Percentiles rank a stretch among this genome's conserved stretches.
These are phyloP conservation scores for Penaeus vannamei DNA, from an alignment of 1,140 invertebrate genomes.

Conservation along the genomic window DNA sequence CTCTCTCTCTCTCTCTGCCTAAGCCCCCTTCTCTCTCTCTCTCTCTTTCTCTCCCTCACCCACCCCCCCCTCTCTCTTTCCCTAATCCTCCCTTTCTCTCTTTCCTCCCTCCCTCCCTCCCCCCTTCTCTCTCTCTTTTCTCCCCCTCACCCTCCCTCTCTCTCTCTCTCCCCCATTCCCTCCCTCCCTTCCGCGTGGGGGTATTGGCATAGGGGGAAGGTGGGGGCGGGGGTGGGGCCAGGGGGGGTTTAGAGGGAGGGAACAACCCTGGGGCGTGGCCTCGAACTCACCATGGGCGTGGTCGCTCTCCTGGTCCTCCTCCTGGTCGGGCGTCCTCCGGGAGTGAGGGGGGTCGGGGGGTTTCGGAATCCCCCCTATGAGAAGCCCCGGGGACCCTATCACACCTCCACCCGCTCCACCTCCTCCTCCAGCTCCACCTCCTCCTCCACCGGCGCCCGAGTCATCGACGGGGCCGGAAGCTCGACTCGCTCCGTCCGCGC, in stretches of 20 bases:
- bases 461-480: constrained; percentile 58
- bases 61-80: neutral
- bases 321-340: constrained; percentile 52
- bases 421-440: neutral
- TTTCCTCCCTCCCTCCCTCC: too few species aligned
- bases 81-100: neutral
- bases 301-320: constrained; percentile 60
- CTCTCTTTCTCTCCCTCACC: neutral
- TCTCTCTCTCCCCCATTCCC: neutral
- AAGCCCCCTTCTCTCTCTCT: neutral
- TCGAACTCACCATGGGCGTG: constrained; percentile 51
- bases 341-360: constrained; percentile 66
- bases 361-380: constrained; percentile 62
- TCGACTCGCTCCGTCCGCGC: constrained; percentile 65
- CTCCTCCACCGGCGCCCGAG: constrained; percentile 32
- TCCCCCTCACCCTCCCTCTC: too few species aligned
- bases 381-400: neutral
- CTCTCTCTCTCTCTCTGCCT: constrained; percentile 14
- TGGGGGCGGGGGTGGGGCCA: too few species aligned
- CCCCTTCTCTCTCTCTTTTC: too few species aligned
- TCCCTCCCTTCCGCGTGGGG: too few species aligned
- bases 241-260: too few species aligned
- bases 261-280: too few species aligned
- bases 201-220: too few species aligned
- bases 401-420: constrained; percentile 6